Evolutionary conservation across 2,797 vertebrate species (phyloP), one percentile per base, ranked within the genome.

Genomic region (Ctenochaetus hawaiiensis): DNA sequence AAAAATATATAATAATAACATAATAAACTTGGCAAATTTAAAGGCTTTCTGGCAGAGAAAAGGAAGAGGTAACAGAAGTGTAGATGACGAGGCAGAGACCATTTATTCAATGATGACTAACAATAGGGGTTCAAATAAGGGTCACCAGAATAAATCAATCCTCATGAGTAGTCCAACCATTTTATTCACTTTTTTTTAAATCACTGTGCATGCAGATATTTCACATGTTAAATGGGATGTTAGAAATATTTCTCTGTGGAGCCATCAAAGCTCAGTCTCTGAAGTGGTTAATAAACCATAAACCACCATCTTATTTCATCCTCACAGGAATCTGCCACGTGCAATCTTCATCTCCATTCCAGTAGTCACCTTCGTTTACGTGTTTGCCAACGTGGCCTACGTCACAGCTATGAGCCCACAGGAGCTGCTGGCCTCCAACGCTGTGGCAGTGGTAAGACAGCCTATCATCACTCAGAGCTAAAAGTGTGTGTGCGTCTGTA

Each of bases 261-360:
- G 2, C 3, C 12, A 6, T 56, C 2, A 7, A 20, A 12, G 12
- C 10, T 53, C 6, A 6, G 39, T 30, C 34, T 10, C n/a, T 18
- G 12, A 47, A 14, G 23, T n/a, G 4, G 5, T 2, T 48, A 3
- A 17, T 23, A 5, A 11, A 13, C 54, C 26, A 6, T 54, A 3
- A 57, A 18, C 8, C 1, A 0, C 9, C 4, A 9, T 51, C 34
- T 18, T 30, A 9, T 65, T 64, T 52, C 18, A 4, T 89, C 81
- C 76, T 66, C 68, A 73, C 81, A 97, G 96, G 90, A 97, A 97
- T 80, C 94, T 97, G 18, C 96, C 96, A 12, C 94, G 91, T 39
- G 96, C 96, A 23, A 96, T 97, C 91, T 96, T 94, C 92, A 96
- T 97, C 91, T 97, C 96, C 67, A 94, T 97, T 80, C 96, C 96